Conservation (phyloP, 2,888 invertebrate species). For the Nomada fabriciana region DNA sequence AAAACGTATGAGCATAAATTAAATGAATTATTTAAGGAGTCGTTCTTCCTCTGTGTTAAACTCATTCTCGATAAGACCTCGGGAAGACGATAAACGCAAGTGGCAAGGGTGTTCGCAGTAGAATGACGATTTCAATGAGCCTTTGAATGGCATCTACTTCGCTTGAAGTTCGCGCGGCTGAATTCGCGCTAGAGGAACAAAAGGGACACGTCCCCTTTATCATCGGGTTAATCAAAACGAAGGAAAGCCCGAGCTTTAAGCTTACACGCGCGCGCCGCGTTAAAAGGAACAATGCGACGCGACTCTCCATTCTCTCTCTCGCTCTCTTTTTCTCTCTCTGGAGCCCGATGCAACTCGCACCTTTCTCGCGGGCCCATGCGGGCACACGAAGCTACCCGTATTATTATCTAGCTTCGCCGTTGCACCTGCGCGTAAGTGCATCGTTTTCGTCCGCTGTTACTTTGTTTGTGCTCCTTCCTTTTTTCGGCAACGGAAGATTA, state of each 20-base stretch:
- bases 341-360: constrained; percentile 33
- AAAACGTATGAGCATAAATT: neutral
- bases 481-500: constrained; percentile 36
- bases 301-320: neutral
- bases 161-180: constrained; percentile 1
- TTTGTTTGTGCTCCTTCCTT: constrained; percentile 13
- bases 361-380: constrained; percentile 63
- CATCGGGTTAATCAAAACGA: constrained; percentile 48
- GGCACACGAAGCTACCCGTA: constrained; percentile 66
- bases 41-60: neutral
- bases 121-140: constrained; percentile 30
- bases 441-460: constrained; percentile 34
- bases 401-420: constrained; percentile 61
- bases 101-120: neutral
- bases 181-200: constrained; percentile 15
- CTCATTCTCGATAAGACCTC: neutral
- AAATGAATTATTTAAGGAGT: neutral
- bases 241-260: constrained; percentile 32
- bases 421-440: constrained; percentile 66
- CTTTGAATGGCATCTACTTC: constrained; percentile 12
- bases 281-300: constrained; percentile 48
- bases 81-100: neutral
- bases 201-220: constrained; percentile 32
- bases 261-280: constrained; percentile 5
- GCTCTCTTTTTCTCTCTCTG: constrained; percentile 2